Evolutionary conservation across 2,888 invertebrate species (phyloP).

Genomic region (Neuroscelio doddi): DNA sequence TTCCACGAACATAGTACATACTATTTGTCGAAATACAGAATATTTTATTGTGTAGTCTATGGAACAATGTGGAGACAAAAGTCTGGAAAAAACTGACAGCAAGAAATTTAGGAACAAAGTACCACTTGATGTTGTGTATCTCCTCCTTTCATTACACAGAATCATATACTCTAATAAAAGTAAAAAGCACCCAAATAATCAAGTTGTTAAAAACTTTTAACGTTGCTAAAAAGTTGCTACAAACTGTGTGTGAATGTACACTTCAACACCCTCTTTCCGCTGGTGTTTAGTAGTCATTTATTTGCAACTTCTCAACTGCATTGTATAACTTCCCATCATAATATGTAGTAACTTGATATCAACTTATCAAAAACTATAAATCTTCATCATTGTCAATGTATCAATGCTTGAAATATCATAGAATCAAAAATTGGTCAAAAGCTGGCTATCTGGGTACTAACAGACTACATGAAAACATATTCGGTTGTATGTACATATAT

Average conservation of each 20-base stretch:
- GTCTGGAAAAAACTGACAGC: slow-evolving; percentile 31
- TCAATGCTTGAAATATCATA: too few relatives aligned
- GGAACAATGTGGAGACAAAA: slow-evolving; percentile 39
- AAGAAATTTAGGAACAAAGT: slow-evolving; percentile 39
- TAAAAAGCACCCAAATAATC: slow-evolving; percentile 37
- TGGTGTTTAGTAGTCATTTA: not conserved
- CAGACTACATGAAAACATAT: slow-evolving; percentile 45
- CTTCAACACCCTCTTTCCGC: not conserved
- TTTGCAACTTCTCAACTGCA: not conserved
- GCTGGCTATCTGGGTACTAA: slow-evolving; percentile 36
- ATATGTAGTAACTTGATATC: not conserved
- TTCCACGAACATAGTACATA: slow-evolving; percentile 25
- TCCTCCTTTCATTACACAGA: slow-evolving; percentile 40
- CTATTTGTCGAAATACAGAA: slow-evolving; percentile 39
- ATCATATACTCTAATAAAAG: slow-evolving; percentile 31
- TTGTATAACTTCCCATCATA: not conserved
- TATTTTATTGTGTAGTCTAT: slow-evolving; percentile 46
- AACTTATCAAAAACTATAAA: not conserved
- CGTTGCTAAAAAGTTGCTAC: slow-evolving; percentile 15
- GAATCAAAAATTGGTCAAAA: not conserved
- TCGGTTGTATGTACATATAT: slow-evolving; percentile 45
- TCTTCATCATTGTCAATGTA: too few relatives aligned
- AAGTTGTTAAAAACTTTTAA: slow-evolving; percentile 19
- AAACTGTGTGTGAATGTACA: not conserved
- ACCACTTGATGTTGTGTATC: slow-evolving; percentile 42